phyloP scores from a whole-genome alignment of 2,797 vertebrate species.

The Chrosomus eos region DNA sequence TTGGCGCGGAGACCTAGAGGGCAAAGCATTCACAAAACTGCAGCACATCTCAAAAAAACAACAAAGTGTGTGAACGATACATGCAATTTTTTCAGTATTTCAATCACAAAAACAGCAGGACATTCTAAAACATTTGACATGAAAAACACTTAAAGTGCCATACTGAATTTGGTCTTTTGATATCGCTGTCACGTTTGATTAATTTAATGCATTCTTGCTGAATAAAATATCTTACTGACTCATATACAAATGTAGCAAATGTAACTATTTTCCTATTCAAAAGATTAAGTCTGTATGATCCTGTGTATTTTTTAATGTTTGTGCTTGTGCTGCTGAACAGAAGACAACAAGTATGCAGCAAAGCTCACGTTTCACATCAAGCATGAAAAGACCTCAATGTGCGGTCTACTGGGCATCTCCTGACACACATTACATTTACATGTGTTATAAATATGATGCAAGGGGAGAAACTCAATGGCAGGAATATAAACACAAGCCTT shows the following conservation, averaged over 20 bases:
- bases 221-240: background rate
- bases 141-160: background rate
- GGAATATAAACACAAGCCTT: background rate
- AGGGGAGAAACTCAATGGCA: constrained; percentile 11
- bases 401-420: constrained; percentile 23
- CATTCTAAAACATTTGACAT: too few species aligned
- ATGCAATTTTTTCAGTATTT: background rate
- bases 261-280: background rate
- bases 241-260: background rate
- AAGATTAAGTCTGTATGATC: background rate
- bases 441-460: constrained; percentile 33
- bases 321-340: constrained; percentile 9
- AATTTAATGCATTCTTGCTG: background rate
- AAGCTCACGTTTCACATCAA: constrained; percentile 31
- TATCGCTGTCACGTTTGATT: background rate
- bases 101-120: background rate
- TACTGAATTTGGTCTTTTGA: background rate
- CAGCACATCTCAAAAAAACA: background rate
- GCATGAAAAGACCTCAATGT: constrained; percentile 1
- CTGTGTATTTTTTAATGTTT: background rate
- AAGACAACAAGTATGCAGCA: constrained; percentile 21
- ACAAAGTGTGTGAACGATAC: too few species aligned
- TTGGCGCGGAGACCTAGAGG: background rate
- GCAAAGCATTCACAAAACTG: background rate
- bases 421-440: constrained; percentile 25